Conservation (phyloP, 64 coral and sea anemone species). For the Stichodactyla helianthus region DNA sequence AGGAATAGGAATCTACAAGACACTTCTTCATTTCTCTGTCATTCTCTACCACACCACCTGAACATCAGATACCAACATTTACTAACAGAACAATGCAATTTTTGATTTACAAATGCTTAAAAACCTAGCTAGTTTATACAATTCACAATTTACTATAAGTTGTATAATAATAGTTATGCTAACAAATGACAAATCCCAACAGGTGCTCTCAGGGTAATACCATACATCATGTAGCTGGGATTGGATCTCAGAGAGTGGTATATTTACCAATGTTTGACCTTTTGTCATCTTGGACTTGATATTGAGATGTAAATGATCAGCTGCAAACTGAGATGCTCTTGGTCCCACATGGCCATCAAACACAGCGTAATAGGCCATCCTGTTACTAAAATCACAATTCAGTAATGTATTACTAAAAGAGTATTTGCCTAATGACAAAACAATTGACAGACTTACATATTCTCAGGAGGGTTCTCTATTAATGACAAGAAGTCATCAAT, state of each 20-base stretch:
- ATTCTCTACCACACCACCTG: constrained; percentile 59
- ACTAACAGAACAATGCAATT: too few relatives aligned
- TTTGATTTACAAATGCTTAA: too few relatives aligned
- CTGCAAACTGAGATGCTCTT: constrained; percentile 89
- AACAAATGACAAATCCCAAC: too few relatives aligned
- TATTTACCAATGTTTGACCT: constrained; percentile 97
- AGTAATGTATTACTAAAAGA: neutral
- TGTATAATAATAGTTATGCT: too few relatives aligned
- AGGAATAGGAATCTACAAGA: constrained; percentile 87
- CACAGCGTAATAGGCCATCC: constrained; percentile 88
- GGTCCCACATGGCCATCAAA: constrained; percentile 97
- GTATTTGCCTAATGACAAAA: neutral
- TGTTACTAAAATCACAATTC: constrained; percentile 41
- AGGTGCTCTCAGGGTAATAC: too few relatives aligned
- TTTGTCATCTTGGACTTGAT: constrained; percentile 96
- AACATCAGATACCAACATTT: constrained; percentile 2
- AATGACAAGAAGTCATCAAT: constrained; percentile 52
- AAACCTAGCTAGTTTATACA: too few relatives aligned
- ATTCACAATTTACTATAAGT: too few relatives aligned
- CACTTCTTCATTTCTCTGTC: constrained; percentile 94
- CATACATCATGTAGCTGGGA: too few relatives aligned
- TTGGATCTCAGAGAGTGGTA: neutral
- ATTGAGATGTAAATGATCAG: constrained; percentile 81
- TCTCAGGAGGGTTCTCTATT: constrained; percentile 36
- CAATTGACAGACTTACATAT: constrained; percentile 46